A percentile compares a stretch with the other conserved stretches of the same genome.
Evolutionary conservation across 1,140 invertebrate genomes (phyloP).

Genomic region (Zaprionus africanus): DNA sequence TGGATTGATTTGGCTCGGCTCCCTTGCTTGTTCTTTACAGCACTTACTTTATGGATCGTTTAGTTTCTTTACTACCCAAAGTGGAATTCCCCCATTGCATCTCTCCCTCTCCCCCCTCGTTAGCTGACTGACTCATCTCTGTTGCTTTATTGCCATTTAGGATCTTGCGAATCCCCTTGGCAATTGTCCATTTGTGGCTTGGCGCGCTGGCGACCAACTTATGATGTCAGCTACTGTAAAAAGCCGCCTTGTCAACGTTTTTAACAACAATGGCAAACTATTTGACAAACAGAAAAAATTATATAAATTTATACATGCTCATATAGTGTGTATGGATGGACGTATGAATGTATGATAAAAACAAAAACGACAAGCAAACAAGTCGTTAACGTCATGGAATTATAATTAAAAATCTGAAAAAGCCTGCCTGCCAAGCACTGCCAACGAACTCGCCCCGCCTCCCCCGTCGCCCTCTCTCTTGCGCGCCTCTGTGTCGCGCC

Average conservation of each 20-base stretch:
- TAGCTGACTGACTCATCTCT: conserved; percentile 3
- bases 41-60: not conserved
- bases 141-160: not conserved
- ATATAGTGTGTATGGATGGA: not conserved
- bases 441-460: conserved; percentile 12
- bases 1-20: not conserved
- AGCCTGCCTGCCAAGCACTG: conserved; percentile 33
- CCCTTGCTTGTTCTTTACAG: not conserved
- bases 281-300: conserved; percentile 12
- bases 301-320: conserved; percentile 4
- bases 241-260: conserved; percentile 36
- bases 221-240: conserved; percentile 54
- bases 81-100: not conserved
- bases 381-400: conserved; percentile 57
- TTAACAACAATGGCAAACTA: conserved; percentile 39
- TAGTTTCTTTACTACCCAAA: not conserved
- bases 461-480: conserved; percentile 3
- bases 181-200: conserved; percentile 35
- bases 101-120: not conserved
- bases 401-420: conserved; percentile 54
- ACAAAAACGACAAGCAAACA: conserved; percentile 27
- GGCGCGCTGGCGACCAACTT: conserved; percentile 10
- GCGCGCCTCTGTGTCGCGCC: not conserved
- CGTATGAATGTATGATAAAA: conserved; percentile 9
- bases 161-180: conserved; percentile 25